A percentile compares a stretch with the other conserved stretches of the same genome.
phyloP scores from a whole-genome alignment of 1,140 invertebrate species.

The Pseudoatta argentina region DNA sequence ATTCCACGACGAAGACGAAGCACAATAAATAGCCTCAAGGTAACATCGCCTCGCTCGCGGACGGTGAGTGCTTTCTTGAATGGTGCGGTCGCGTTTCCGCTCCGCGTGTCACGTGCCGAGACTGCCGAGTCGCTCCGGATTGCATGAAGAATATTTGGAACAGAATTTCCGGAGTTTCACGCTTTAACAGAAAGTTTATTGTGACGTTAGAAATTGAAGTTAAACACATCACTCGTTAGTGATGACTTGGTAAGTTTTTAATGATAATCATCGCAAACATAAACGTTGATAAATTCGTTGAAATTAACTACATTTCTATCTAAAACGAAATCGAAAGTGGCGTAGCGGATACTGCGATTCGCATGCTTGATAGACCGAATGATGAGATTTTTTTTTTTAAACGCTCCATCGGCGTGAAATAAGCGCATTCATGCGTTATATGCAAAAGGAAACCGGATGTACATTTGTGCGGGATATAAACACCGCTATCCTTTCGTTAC shows the following conservation, averaged over 20 bases:
- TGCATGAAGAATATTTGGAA: not conserved
- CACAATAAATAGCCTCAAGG: slow-evolving; percentile 71
- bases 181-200: not conserved
- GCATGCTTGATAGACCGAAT: not conserved
- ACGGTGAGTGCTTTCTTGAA: slow-evolving; percentile 14
- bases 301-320: not conserved
- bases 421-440: slow-evolving; percentile 52
- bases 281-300: not conserved
- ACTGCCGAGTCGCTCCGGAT: no score
- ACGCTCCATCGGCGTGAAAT: slow-evolving; percentile 29
- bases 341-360: not conserved
- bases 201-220: not conserved
- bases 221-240: not conserved
- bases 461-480: slow-evolving; percentile 64
- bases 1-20: slow-evolving; percentile 59
- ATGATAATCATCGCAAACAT: not conserved
- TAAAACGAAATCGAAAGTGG: not conserved
- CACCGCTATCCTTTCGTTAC: not conserved
- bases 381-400: not conserved
- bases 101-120: not conserved
- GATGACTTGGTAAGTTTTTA: not conserved
- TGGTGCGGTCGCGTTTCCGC: slow-evolving; percentile 19
- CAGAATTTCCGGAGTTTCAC: slow-evolving; percentile 1
- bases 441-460: slow-evolving; percentile 69
- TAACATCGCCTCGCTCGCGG: slow-evolving; percentile 25